Conservation (phyloP, 2,113 vertebrate species). For the Crotalus viridis region DNA sequence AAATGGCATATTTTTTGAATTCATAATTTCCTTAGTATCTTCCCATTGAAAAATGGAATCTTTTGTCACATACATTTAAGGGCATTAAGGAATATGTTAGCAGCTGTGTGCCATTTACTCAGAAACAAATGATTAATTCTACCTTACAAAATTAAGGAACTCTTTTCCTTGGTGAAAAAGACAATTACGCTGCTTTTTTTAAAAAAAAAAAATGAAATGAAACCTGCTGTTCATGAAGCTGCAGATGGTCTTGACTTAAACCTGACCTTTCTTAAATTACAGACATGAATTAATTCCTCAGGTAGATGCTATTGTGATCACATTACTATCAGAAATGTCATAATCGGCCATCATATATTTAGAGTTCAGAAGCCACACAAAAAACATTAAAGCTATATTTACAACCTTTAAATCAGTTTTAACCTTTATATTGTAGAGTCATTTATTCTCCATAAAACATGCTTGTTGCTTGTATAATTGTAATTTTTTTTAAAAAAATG, state of each 20-base stretch:
- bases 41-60: not conserved
- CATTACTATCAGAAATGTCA: constrained; percentile 26
- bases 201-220: not conserved
- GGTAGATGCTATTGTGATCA: constrained; percentile 24
- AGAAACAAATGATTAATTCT: constrained; percentile 18
- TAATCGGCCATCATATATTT: constrained; percentile 9
- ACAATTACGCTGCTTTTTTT: constrained; percentile 5
- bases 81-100: constrained; percentile 14
- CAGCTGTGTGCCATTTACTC: constrained; percentile 11
- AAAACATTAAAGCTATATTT: constrained; percentile 29
- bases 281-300: constrained; percentile 17
- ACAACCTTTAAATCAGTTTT: constrained; percentile 27
- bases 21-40: not conserved
- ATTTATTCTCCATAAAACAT: constrained; percentile 4
- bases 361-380: constrained; percentile 11
- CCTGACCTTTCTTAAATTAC: constrained; percentile 26
- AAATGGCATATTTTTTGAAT: not conserved
- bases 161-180: not conserved
- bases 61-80: not conserved
- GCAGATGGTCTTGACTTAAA: constrained; percentile 26
- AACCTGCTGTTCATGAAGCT: constrained; percentile 12
- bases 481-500: not conserved
- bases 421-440: constrained; percentile 4
- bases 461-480: not conserved
- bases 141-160: constrained; percentile 11